A percentile compares a stretch with the other conserved stretches of the same genome.
Evolutionary conservation across 2,113 vertebrate species (phyloP).

Genomic region (Eptesicus fuscus): DNA sequence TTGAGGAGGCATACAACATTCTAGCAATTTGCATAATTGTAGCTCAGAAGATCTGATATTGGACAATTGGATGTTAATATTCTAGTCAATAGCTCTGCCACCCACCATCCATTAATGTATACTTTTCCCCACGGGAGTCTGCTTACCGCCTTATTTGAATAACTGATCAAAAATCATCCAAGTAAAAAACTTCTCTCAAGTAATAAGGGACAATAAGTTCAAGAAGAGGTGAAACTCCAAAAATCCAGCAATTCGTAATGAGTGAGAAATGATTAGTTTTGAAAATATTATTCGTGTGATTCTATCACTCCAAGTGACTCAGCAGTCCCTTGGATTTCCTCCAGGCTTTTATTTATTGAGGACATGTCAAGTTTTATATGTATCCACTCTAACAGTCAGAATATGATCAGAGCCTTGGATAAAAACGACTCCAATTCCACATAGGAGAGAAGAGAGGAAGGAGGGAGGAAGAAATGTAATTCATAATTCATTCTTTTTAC

Average conservation of each 20-base stretch:
- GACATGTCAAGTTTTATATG: neutral
- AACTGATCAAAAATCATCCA: neutral
- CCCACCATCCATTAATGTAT: neutral
- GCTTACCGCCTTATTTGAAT: neutral
- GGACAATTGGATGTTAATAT: neutral
- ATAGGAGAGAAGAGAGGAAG: too few species aligned
- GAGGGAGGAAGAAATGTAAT: neutral
- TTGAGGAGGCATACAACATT: neutral
- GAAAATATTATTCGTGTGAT: slow-evolving; percentile 12
- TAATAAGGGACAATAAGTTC: neutral
- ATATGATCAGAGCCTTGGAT: neutral
- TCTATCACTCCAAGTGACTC: neutral
- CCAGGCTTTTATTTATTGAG: neutral
- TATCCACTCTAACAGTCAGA: neutral
- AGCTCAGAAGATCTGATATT: neutral
- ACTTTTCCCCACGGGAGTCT: neutral
- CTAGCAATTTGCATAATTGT: neutral
- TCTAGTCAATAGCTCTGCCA: neutral
- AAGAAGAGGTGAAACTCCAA: slow-evolving; percentile 5
- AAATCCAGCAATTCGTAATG: neutral
- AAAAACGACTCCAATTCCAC: neutral
- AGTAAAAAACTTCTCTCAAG: neutral
- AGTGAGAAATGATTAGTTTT: slow-evolving; percentile 41
- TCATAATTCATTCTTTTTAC: neutral
- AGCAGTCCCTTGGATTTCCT: neutral